Evolutionary conservation across 2,888 invertebrate genomes (phyloP).

Genomic region (Liodrosophila aerea): DNA sequence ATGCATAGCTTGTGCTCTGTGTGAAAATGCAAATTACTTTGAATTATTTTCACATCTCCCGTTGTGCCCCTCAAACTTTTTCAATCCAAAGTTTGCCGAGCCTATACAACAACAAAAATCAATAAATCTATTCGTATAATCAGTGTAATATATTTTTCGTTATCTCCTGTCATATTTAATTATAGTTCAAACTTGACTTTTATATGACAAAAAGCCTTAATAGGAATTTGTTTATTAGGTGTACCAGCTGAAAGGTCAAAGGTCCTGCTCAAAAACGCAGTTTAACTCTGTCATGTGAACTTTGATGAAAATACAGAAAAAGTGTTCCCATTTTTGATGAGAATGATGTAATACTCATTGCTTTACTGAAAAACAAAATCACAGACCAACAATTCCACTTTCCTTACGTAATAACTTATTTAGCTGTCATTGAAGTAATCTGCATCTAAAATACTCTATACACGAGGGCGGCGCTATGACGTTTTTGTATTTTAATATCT

Average conservation of each 20-base stretch:
- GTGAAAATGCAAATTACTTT: constrained; percentile 40
- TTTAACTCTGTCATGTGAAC: no score
- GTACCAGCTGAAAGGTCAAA: constrained; percentile 23
- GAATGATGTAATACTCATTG: no score
- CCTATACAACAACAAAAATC: constrained; percentile 44
- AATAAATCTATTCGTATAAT: constrained; percentile 45
- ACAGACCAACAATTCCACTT: constrained; percentile 8
- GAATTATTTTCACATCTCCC: constrained; percentile 15
- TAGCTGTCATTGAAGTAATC: constrained; percentile 20
- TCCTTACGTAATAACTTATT: constrained; percentile 31
- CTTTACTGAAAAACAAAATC: constrained; percentile 6
- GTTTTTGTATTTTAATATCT: constrained; percentile 12
- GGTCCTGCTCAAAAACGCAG: no score
- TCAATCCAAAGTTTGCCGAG: constrained; percentile 34
- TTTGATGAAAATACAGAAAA: no score
- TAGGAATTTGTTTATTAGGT: neutral
- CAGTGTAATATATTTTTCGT: constrained; percentile 41
- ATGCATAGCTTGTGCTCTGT: constrained; percentile 38
- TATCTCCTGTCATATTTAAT: constrained; percentile 5
- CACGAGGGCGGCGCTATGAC: constrained; percentile 17
- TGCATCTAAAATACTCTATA: constrained; percentile 18
- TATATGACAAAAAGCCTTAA: neutral
- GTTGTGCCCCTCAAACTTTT: constrained; percentile 33
- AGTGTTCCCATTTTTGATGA: no score
- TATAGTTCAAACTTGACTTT: neutral